Percentiles rank a stretch among this genome's conserved stretches.
phyloP scores from a whole-genome alignment of 2,888 invertebrate species.

The Nineta flava region DNA sequence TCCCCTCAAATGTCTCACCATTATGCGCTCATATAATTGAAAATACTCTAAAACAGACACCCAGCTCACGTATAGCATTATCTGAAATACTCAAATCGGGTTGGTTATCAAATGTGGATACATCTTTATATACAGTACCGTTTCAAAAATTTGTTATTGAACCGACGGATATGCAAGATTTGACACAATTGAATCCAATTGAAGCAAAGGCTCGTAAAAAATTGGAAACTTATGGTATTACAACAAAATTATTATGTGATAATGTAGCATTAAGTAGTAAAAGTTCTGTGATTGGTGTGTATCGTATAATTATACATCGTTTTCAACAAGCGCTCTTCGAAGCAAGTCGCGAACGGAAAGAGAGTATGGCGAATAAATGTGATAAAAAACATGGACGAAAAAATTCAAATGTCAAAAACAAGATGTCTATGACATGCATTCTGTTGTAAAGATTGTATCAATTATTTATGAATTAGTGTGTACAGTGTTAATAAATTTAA shows the following conservation, averaged over 20 bases:
- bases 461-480: too few relatives aligned
- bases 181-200: conserved; percentile 23
- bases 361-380: conserved; percentile 4
- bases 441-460: conserved; percentile 9
- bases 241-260: conserved; percentile 36
- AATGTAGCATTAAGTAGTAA: conserved; percentile 39
- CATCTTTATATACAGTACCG: conserved; percentile 8
- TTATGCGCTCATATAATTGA: conserved; percentile 33
- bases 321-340: conserved; percentile 30
- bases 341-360: conserved; percentile 3
- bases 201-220: conserved; percentile 36
- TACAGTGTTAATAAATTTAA: too few relatives aligned
- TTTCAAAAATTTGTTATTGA: conserved; percentile 29
- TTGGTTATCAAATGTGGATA: conserved; percentile 24
- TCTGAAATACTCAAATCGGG: conserved; percentile 25
- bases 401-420: conserved; percentile 9
- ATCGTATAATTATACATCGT: conserved; percentile 48
- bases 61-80: conserved; percentile 21
- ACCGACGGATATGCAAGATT: conserved; percentile 26
- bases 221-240: conserved; percentile 41
- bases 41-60: conserved; percentile 20
- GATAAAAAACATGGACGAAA: conserved; percentile 10
- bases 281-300: conserved; percentile 51
- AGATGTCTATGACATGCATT: conserved; percentile 11
- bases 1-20: conserved; percentile 34